Conservation (phyloP, 2,113 vertebrate species). For the Columba livia region DNA sequence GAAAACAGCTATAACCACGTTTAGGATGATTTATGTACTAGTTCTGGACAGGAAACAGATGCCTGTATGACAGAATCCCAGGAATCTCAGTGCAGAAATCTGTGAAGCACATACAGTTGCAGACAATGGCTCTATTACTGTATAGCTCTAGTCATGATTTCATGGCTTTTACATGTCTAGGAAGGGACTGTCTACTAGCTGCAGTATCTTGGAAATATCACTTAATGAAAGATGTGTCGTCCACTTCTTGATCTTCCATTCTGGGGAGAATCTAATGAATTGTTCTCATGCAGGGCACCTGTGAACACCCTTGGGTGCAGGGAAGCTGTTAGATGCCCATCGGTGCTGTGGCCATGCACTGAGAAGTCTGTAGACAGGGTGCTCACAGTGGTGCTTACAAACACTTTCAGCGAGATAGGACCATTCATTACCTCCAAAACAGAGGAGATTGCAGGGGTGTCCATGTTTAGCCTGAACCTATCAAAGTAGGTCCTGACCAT, state of each 20-base stretch:
- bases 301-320: background rate
- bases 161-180: background rate
- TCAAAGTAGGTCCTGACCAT: background rate
- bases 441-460: background rate
- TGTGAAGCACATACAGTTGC: background rate
- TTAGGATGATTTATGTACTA: background rate
- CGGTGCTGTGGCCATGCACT: background rate
- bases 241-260: background rate
- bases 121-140: background rate
- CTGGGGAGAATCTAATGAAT: background rate
- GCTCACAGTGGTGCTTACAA: background rate
- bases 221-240: background rate
- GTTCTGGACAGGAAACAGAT: background rate
- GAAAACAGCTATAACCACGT: background rate
- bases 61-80: background rate
- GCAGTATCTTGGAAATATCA: background rate
- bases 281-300: background rate
- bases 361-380: background rate
- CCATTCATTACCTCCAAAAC: background rate
- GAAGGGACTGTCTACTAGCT: background rate
- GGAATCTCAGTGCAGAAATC: background rate
- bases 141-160: background rate
- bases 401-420: background rate
- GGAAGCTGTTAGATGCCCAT: background rate
- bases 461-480: background rate